Conservation (phyloP, 2,797 vertebrate genomes). For the Adrianichthys oophorus region DNA sequence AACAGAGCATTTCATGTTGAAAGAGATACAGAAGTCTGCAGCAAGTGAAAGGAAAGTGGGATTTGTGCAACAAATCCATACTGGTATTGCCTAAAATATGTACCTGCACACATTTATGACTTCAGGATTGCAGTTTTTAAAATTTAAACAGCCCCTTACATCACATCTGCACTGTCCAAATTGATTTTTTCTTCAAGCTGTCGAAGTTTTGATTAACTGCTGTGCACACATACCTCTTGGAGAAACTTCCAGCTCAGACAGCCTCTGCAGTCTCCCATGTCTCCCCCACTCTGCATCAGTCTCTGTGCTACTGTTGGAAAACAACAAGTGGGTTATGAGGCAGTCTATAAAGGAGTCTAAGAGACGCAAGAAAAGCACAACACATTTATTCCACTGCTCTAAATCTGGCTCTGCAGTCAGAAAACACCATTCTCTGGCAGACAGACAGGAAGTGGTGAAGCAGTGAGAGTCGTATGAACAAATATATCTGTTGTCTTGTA, state of each 20-base stretch:
- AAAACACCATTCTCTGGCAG: slow-evolving; percentile 49
- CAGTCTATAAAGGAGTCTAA: slow-evolving; percentile 67
- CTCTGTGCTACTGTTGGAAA: slow-evolving; percentile 50
- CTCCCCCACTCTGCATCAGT: slow-evolving; percentile 31
- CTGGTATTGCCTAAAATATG: too few relatives aligned
- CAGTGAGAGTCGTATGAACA: slow-evolving; percentile 45
- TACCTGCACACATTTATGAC: neutral
- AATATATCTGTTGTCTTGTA: slow-evolving; percentile 65
- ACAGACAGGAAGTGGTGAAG: slow-evolving; percentile 33
- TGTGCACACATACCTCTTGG: too few relatives aligned
- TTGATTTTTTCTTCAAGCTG: slow-evolving; percentile 12
- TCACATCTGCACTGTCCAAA: neutral
- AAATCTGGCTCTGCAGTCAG: slow-evolving; percentile 64
- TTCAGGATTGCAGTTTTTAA: neutral
- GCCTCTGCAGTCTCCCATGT: neutral
- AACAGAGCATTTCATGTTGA: too few relatives aligned
- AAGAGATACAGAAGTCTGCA: too few relatives aligned
- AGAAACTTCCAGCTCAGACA: neutral
- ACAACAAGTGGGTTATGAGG: slow-evolving; percentile 51
- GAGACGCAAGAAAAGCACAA: slow-evolving; percentile 66
- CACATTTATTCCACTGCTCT: slow-evolving; percentile 76
- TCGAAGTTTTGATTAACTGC: slow-evolving; percentile 17
- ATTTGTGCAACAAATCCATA: too few relatives aligned
- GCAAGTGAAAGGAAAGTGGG: too few relatives aligned
- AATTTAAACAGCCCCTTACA: neutral